Evolutionary conservation across 2,113 vertebrate species (phyloP).

Genomic region (Rattus rattus): DNA sequence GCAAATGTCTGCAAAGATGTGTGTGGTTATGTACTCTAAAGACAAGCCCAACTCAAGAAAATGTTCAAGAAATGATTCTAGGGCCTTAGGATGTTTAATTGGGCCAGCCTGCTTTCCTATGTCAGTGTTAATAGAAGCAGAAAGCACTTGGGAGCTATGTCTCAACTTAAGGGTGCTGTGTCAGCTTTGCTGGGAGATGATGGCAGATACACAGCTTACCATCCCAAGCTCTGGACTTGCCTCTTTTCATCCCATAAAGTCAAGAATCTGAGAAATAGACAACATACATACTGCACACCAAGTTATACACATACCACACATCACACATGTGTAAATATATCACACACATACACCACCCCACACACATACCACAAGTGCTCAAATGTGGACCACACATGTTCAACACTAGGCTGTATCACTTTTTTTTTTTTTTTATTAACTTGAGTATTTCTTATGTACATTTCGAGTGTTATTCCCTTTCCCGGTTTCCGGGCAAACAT

Average conservation of each 20-base stretch:
- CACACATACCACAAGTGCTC: background rate
- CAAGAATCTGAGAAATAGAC: background rate
- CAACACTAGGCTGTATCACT: background rate
- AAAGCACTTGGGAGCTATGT: background rate
- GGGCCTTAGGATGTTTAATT: background rate
- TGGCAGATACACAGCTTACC: background rate
- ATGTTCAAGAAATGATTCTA: background rate
- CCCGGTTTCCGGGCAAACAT: no score
- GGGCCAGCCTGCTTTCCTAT: background rate
- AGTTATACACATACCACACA: background rate
- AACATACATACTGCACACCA: background rate
- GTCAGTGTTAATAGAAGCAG: background rate
- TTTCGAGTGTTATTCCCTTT: no score
- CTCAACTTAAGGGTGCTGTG: no score
- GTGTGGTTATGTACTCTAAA: background rate
- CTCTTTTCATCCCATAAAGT: background rate
- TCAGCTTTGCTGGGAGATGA: background rate
- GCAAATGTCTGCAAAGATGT: slow-evolving; percentile 34
- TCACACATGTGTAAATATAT: background rate
- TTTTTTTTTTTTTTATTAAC: no score
- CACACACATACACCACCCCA: background rate
- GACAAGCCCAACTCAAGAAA: background rate
- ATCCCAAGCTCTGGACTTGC: background rate
- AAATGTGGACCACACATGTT: background rate
- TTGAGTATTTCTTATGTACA: no score